Base-by-base conservation (phyloP, 2,113 vertebrate species). In the Anoplopoma fimbria region DNA sequence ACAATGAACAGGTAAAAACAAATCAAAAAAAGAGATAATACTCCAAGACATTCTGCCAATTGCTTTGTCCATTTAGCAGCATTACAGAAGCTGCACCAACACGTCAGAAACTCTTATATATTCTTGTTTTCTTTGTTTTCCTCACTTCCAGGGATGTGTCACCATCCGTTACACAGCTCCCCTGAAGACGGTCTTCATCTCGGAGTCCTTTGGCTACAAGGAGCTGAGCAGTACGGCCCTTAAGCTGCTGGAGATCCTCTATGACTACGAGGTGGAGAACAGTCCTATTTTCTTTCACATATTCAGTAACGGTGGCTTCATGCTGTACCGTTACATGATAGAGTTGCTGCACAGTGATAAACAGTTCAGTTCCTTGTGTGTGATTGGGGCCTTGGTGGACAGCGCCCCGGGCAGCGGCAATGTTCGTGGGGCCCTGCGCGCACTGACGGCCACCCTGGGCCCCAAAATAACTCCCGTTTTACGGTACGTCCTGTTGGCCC, bases 261-360 rank as follows among this genome's bases (percentile, higher is more conserved):
- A 96, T 83, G 97, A 98, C 81, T 95, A 97, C 4, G 95, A 97
- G 15, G 83, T 99, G 74, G 97, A 98, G 76, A 95, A 95, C 91
- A 97, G 96, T 63, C 98, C 97, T 0, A 61, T 99, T 72, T 93
- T 99, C 79, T 98, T 99, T 81, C 98, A 99, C 0, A 91, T 98
- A 4, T 99, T 99, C 92, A 99, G 98, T 90, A 99, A 99, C 0
- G 97, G 96, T 0, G 98, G 98, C 13, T 96, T 94, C 94, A 98
- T 99, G 98, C 93, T 99, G 7, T 99, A 99, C 93, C 96, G 98
- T 6, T 98, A 98, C n/a, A 82, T 99, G 17, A 58, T 96, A 0
- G 97, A 98, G 90, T 93, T 95, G 1, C 81, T 99, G 58, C 95
- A 94, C 60, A 94, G 81, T 19, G 94, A 97, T 14, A 79, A 71